These are phyloP conservation scores for Ceratina australensis DNA, from an alignment of 1,140 invertebrate genomes.

Conservation along the genomic window DNA sequence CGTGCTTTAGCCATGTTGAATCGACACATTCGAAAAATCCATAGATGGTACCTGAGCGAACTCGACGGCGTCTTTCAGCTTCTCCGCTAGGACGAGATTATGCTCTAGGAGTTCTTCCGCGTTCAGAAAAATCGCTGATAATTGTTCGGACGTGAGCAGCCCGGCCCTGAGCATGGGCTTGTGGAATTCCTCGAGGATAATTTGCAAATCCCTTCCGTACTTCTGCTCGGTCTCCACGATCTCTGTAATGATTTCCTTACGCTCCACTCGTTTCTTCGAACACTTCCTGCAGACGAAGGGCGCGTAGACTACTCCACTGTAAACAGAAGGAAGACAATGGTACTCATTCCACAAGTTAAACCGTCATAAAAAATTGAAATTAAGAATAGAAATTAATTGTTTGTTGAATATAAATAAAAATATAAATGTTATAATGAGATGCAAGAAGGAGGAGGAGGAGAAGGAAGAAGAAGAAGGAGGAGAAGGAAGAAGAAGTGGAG, in stretches of 20 bases:
- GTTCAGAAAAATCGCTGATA: slow-evolving; percentile 95
- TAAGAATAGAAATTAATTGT: too few relatives aligned
- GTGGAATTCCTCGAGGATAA: slow-evolving; percentile 96
- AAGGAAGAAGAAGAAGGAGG: too few relatives aligned
- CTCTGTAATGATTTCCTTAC: slow-evolving; percentile 96
- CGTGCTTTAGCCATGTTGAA: too few relatives aligned
- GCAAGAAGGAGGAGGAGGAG: too few relatives aligned
- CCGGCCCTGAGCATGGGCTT: slow-evolving; percentile 95
- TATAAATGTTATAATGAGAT: too few relatives aligned
- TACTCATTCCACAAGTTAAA: too few relatives aligned
- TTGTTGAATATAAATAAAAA: too few relatives aligned
- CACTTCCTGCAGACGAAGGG: slow-evolving; percentile 93
- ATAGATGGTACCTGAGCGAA: slow-evolving; percentile 82
- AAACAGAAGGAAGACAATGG: slow-evolving; percentile 32
- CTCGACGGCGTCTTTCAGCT: slow-evolving; percentile 92
- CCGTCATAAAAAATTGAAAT: too few relatives aligned
- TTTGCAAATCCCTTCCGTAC: slow-evolving; percentile 94
- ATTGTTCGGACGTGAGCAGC: slow-evolving; percentile 88
- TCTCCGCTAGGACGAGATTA: slow-evolving; percentile 91
- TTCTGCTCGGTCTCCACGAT: slow-evolving; percentile 98
- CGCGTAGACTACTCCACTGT: slow-evolving; percentile 85
- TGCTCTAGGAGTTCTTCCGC: slow-evolving; percentile 95
- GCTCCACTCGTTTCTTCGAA: slow-evolving; percentile 90
- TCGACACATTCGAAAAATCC: too few relatives aligned
- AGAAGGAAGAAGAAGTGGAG: too few relatives aligned